These are phyloP conservation scores for Plotosus lineatus DNA, from an alignment of 2,113 vertebrate species.

Conservation along the genomic window DNA sequence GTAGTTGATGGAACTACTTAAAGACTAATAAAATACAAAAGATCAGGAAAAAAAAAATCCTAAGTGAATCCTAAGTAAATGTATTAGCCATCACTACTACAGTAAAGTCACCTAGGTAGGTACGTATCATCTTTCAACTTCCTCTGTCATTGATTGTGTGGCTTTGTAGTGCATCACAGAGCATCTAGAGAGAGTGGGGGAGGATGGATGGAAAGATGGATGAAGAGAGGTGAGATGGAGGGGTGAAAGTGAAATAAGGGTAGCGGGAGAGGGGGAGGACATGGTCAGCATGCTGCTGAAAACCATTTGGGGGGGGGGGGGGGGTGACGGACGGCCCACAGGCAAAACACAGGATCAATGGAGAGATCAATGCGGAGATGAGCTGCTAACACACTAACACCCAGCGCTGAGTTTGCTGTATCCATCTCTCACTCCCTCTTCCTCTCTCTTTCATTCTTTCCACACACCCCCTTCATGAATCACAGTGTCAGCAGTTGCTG, in stretches of 20 bases:
- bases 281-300: slow-evolving; percentile 65
- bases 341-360: slow-evolving; percentile 72
- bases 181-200: slow-evolving; percentile 36
- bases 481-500: slow-evolving; percentile 75
- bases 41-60: neutral
- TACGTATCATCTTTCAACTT: slow-evolving; percentile 38
- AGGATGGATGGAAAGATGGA: slow-evolving; percentile 12
- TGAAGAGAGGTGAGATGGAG: slow-evolving; percentile 59
- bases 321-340: slow-evolving; percentile 65
- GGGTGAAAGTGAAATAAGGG: slow-evolving; percentile 31
- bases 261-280: slow-evolving; percentile 47
- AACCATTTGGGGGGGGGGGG: slow-evolving; percentile 62
- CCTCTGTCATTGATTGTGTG: slow-evolving; percentile 35
- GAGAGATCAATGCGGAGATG: slow-evolving; percentile 70
- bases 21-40: neutral
- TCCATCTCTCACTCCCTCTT: slow-evolving; percentile 47
- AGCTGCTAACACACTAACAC: slow-evolving; percentile 67
- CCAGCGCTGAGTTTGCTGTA: slow-evolving; percentile 59
- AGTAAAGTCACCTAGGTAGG: slow-evolving; percentile 11
- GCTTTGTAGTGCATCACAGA: slow-evolving; percentile 31
- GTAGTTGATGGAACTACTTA: neutral
- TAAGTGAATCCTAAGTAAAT: neutral
- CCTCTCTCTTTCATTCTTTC: slow-evolving; percentile 50
- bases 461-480: slow-evolving; percentile 64
- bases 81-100: neutral